phyloP scores from a whole-genome alignment of 2,113 vertebrate species.

The Camelus dromedarius region DNA sequence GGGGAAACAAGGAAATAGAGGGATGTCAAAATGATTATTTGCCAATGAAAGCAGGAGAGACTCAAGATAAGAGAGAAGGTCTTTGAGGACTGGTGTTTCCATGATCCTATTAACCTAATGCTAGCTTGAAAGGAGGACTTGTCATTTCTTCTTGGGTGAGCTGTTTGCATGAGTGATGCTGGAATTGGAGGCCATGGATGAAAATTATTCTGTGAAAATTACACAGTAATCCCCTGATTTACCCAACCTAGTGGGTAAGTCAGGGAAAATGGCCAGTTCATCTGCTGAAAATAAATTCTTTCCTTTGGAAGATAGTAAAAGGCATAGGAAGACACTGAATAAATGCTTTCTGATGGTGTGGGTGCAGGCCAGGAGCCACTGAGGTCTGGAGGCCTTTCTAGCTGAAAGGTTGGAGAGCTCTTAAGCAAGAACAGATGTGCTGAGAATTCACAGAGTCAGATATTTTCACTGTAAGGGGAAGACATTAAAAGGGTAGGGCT shows the following conservation, averaged over 20 bases:
- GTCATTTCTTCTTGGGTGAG: slow-evolving; percentile 32
- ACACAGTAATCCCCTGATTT: not conserved
- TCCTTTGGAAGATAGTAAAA: not conserved
- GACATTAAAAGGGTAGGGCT: not conserved
- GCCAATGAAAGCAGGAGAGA: not conserved
- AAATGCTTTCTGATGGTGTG: not conserved
- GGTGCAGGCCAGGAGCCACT: not conserved
- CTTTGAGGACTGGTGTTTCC: not conserved
- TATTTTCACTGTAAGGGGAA: not conserved
- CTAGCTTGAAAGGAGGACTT: too few relatives aligned
- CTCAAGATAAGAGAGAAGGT: not conserved
- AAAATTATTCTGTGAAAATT: slow-evolving; percentile 57
- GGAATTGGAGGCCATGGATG: not conserved
- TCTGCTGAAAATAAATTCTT: slow-evolving; percentile 56
- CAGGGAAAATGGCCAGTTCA: slow-evolving; percentile 24
- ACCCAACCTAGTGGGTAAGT: not conserved
- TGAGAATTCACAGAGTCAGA: not conserved
- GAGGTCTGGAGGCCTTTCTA: not conserved
- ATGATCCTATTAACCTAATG: not conserved
- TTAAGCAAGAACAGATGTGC: slow-evolving; percentile 49
- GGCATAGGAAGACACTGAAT: not conserved
- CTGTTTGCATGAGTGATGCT: not conserved
- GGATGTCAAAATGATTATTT: not conserved
- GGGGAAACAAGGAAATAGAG: not conserved
- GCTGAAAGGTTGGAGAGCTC: not conserved